Base-by-base conservation (phyloP, 2,113 vertebrate species). In the Myrmophylax atrothorax region DNA sequence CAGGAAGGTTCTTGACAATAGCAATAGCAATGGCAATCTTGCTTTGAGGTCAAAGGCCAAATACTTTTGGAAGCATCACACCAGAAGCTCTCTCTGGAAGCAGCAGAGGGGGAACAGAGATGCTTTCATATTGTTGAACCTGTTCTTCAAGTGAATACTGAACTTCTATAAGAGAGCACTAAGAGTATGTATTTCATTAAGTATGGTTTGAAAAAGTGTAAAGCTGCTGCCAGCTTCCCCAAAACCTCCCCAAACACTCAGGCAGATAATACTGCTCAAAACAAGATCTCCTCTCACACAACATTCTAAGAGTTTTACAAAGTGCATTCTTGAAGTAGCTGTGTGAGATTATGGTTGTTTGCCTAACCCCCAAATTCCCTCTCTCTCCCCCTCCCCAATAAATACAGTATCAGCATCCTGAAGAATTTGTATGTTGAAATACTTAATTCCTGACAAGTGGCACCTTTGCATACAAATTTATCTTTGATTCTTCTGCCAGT, bases 401-500 rank as follows among this genome's bases (percentile, higher is more conserved):
- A 19, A 56, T 7, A 67, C 19, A 56, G 11, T 59, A 66, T 80
- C 53, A 86, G 33, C 59, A 77, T 53, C 35, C 72, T 91, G 80
- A 94, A 89, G 64, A 90, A 91, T 68, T 7, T 74, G 5, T 49
- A 58, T 93, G 31, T 59, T 81, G 37, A 94, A 93, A 83, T 53
- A 58, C 25, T 1, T 52, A 79, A 85, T 55, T 95, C 72, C 52
- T 67, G 50, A 81, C 2, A 6, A 93, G 87, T 52, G 78, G 69
- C 81, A 93, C 81, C 64, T 86, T 74, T 7, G 2, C 38, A 67
- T 64, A 76, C 6, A 28, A 84, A 95, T 88, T 92, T 92, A 92
- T 93, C 84, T 95, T 79, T 81, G 60, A 90, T 83, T 85, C 64
- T 90, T 81, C 70, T 85, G 84, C 88, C 75, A 91, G 59, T n/a